These are phyloP conservation scores for Zeugodacus cucurbitae DNA, from an alignment of 1,140 invertebrate genomes.

Conservation along the genomic window DNA sequence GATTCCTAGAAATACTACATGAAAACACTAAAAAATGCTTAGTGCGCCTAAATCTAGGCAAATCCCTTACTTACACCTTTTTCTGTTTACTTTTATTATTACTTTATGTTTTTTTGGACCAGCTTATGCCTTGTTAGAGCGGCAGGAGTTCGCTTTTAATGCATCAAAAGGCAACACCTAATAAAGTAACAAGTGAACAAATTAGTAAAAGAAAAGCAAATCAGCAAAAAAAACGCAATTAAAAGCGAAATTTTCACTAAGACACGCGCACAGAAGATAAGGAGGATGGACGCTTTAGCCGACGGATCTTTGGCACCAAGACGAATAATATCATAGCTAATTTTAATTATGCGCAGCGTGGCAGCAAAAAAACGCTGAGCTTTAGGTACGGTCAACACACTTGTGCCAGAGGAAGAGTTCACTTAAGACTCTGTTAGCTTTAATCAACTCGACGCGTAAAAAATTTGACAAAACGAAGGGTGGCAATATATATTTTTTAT, in stretches of 20 bases:
- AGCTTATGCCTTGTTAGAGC: background rate
- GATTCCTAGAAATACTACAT: background rate
- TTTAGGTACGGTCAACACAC: background rate
- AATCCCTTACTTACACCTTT: background rate
- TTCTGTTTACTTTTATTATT: background rate
- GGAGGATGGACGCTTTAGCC: background rate
- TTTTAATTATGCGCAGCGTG: constrained; percentile 17
- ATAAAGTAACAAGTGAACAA: background rate
- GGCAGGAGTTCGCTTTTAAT: background rate
- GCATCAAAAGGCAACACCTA: background rate
- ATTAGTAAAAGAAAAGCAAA: background rate
- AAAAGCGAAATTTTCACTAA: background rate
- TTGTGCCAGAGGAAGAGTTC: background rate
- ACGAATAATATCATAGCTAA: background rate
- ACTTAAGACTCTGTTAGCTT: background rate
- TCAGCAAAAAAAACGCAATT: background rate
- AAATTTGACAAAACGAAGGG: constrained; percentile 9
- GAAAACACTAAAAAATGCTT: background rate
- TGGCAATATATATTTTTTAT: constrained; percentile 1
- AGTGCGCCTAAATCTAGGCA: background rate
- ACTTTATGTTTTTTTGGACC: background rate
- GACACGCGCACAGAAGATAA: background rate
- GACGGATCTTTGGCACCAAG: background rate
- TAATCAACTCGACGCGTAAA: background rate
- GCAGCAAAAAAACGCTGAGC: background rate